Percentiles rank a stretch among this genome's conserved stretches.
Evolutionary conservation across 2,113 vertebrate species (phyloP).

Genomic region (Hyla sarda): DNA sequence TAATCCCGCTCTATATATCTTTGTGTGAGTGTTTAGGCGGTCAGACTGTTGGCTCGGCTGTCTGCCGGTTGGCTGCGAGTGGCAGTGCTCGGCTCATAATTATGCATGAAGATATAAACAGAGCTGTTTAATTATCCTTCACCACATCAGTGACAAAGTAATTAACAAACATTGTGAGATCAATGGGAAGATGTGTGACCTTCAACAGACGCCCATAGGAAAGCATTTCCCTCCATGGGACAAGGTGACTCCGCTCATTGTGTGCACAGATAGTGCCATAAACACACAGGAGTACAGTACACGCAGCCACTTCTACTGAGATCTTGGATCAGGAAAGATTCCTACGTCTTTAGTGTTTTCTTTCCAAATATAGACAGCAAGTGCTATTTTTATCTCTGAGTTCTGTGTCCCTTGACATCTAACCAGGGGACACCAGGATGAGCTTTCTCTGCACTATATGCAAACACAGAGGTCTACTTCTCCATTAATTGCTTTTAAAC

Average conservation of each 20-base stretch:
- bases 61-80: constrained; percentile 70
- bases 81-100: constrained; percentile 91
- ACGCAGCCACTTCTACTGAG: not conserved
- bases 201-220: constrained; percentile 89
- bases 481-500: constrained; percentile 12
- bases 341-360: constrained; percentile 37
- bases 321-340: constrained; percentile 7
- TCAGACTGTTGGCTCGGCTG: constrained; percentile 38
- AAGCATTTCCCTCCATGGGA: constrained; percentile 79
- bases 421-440: constrained; percentile 1
- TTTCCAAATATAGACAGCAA: constrained; percentile 43
- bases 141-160: constrained; percentile 99
- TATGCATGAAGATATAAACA: constrained; percentile 99
- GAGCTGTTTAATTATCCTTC: constrained; percentile 99
- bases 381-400: constrained; percentile 26
- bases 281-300: not conserved
- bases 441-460: not conserved
- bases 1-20: not conserved
- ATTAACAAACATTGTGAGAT: constrained; percentile 99
- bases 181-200: constrained; percentile 99
- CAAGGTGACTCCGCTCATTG: constrained; percentile 77
- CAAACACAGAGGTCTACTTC: not conserved
- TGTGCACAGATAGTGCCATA: constrained; percentile 32
- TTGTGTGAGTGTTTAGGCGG: constrained; percentile 21
- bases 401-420: constrained; percentile 33